Conservation (phyloP, 1,140 invertebrate species). For the Acromyrmex heyeri region DNA sequence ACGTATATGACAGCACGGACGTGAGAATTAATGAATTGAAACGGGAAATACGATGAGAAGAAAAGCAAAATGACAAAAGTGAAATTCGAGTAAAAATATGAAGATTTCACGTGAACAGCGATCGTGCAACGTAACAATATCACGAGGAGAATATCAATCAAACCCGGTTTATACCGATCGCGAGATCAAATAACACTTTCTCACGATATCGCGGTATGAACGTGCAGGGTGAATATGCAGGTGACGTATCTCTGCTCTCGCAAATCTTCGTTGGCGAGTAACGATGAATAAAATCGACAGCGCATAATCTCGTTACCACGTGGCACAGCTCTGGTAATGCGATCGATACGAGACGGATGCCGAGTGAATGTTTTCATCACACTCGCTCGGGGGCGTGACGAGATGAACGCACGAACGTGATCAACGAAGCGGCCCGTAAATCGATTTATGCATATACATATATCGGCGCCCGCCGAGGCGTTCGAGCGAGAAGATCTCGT, state of each 20-base stretch:
- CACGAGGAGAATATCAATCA: not conserved
- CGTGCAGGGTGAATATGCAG: too few relatives aligned
- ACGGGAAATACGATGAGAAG: not conserved
- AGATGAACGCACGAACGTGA: slow-evolving; percentile 33
- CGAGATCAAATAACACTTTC: slow-evolving; percentile 9
- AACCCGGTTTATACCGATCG: not conserved
- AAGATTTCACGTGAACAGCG: not conserved
- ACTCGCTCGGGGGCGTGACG: slow-evolving; percentile 24
- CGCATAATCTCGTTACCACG: slow-evolving; percentile 48
- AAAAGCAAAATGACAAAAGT: not conserved
- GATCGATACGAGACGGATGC: slow-evolving; percentile 35
- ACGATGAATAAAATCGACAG: slow-evolving; percentile 46
- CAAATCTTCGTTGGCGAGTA: not conserved
- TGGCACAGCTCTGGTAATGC: slow-evolving; percentile 6
- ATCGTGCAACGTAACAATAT: slow-evolving; percentile 16
- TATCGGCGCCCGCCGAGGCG: slow-evolving; percentile 36
- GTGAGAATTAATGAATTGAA: not conserved
- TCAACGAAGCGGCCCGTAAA: slow-evolving; percentile 38
- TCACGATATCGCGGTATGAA: not conserved
- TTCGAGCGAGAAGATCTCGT: slow-evolving; percentile 46
- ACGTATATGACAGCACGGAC: not conserved
- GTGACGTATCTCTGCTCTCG: slow-evolving; percentile 2
- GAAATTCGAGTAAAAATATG: not conserved
- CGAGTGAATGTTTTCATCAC: slow-evolving; percentile 49
- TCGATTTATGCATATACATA: slow-evolving; percentile 53